These are phyloP conservation scores for Triplophysa rosa DNA, from an alignment of 2,113 vertebrate species.

Conservation along the genomic window DNA sequence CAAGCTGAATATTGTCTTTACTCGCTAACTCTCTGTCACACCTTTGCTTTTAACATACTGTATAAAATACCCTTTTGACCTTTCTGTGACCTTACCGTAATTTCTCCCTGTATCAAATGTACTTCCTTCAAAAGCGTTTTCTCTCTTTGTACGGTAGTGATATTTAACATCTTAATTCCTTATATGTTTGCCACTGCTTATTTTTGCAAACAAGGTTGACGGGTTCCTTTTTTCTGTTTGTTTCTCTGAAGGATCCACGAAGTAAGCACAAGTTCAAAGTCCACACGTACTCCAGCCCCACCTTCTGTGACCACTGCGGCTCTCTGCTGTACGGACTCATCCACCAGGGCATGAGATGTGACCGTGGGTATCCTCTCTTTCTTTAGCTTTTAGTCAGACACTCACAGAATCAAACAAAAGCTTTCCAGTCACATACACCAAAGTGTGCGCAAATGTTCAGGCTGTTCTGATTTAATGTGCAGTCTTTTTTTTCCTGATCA, in stretches of 20 bases:
- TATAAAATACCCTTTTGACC: neutral
- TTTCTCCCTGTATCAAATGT: slow-evolving; percentile 3
- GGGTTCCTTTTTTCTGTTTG: slow-evolving; percentile 7
- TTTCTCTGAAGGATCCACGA: slow-evolving; percentile 76
- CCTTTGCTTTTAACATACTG: neutral
- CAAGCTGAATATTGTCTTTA: neutral
- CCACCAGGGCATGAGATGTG: slow-evolving; percentile 88
- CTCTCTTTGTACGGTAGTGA: neutral
- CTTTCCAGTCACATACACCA: too few relatives aligned
- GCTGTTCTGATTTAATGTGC: too few relatives aligned
- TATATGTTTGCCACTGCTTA: neutral
- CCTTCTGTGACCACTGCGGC: slow-evolving; percentile 79
- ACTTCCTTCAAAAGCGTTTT: neutral
- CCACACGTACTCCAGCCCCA: slow-evolving; percentile 88
- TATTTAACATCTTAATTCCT: slow-evolving; percentile 1
- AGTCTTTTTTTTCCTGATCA: too few relatives aligned
- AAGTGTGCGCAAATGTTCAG: too few relatives aligned
- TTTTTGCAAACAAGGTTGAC: neutral
- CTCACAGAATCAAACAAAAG: neutral
- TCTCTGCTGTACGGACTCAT: slow-evolving; percentile 80
- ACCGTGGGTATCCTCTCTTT: slow-evolving; percentile 75
- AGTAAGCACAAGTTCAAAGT: slow-evolving; percentile 90
- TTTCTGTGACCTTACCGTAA: neutral
- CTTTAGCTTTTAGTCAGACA: neutral
- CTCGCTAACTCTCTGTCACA: neutral